Evolutionary conservation across 2,888 invertebrate species (phyloP).

Genomic region (Parthenolecanium corni): DNA sequence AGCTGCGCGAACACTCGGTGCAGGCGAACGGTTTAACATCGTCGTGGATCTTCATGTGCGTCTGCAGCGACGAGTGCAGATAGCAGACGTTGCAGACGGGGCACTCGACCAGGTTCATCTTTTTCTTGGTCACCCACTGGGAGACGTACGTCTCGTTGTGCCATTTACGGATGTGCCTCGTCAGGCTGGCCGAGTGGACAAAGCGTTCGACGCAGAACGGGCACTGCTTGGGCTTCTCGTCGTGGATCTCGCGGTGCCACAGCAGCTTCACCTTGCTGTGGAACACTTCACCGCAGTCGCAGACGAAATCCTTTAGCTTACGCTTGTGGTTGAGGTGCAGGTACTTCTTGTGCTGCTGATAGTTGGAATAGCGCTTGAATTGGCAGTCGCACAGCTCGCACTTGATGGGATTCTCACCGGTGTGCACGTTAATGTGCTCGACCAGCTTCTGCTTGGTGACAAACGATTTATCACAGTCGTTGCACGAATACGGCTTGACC

Average conservation of each 20-base stretch:
- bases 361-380: constrained; percentile 70
- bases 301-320: constrained; percentile 59
- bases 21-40: constrained; percentile 65
- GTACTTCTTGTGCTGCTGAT: constrained; percentile 69
- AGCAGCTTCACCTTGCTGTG: constrained; percentile 71
- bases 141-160: constrained; percentile 35
- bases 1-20: constrained; percentile 69
- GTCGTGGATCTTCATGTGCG: constrained; percentile 50
- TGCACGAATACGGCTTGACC: constrained; percentile 62
- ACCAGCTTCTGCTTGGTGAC: constrained; percentile 66
- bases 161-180: constrained; percentile 50
- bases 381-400: constrained; percentile 67
- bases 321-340: constrained; percentile 59
- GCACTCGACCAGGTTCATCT: constrained; percentile 56
- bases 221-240: constrained; percentile 69
- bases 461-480: constrained; percentile 69
- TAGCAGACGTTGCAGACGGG: constrained; percentile 67
- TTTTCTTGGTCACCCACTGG: constrained; percentile 22
- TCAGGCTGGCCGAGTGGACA: constrained; percentile 68
- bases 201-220: constrained; percentile 76
- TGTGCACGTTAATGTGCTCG: constrained; percentile 73
- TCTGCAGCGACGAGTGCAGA: constrained; percentile 63
- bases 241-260: constrained; percentile 80
- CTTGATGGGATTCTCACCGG: constrained; percentile 62
- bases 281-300: constrained; percentile 67